Evolutionary conservation across 2,888 invertebrate genomes (phyloP).

Genomic region (Calliopum simillimum): DNA sequence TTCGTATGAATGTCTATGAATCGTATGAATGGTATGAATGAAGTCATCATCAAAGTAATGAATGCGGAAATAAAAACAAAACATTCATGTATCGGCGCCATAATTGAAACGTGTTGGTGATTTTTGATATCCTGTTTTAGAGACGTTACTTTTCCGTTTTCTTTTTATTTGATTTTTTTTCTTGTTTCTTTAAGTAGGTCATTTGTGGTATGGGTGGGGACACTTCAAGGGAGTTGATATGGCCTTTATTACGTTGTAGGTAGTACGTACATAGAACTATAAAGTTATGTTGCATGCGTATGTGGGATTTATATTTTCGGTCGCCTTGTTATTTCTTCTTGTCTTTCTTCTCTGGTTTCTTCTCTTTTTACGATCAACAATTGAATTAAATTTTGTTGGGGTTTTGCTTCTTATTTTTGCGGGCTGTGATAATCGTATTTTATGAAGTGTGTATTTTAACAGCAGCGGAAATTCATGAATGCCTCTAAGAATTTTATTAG

Average conservation of each 20-base stretch:
- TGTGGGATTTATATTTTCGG: neutral
- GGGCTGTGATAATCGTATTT: constrained; percentile 21
- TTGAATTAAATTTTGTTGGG: constrained; percentile 22
- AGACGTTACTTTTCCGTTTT: neutral
- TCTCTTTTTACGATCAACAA: constrained; percentile 19
- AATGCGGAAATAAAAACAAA: constrained; percentile 18
- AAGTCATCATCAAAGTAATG: constrained; percentile 11
- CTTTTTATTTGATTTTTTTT: neutral
- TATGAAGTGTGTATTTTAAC: constrained; percentile 16
- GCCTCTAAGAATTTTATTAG: too few species aligned
- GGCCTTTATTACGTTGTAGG: too few species aligned
- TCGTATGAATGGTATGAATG: too few species aligned
- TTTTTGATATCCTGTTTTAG: too few species aligned
- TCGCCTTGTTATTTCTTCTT: neutral
- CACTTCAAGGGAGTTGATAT: neutral
- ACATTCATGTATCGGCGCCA: constrained; percentile 5
- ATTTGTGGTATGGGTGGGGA: neutral
- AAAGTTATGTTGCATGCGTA: neutral
- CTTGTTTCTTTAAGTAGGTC: neutral
- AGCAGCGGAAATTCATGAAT: too few species aligned
- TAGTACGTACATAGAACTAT: neutral
- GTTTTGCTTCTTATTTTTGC: neutral
- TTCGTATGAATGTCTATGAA: too few species aligned
- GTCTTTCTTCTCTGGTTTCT: too few species aligned
- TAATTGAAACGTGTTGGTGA: constrained; percentile 8